These are phyloP conservation scores for Mormyrus lacerda DNA, from an alignment of 2,113 vertebrate genomes.

Conservation along the genomic window DNA sequence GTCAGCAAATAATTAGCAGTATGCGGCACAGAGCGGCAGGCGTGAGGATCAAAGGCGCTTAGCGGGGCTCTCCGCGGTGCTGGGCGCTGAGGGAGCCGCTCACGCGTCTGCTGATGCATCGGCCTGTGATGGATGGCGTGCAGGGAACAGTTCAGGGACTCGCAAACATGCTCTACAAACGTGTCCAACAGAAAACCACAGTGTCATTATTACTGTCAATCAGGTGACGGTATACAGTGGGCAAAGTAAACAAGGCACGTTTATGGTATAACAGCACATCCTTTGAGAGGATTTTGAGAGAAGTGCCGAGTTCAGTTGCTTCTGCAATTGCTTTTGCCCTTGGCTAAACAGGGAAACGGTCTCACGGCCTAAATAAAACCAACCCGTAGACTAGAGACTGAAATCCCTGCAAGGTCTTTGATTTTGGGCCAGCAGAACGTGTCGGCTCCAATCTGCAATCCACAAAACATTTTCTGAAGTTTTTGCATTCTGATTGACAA, in stretches of 20 bases:
- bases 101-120: background rate
- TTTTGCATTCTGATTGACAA: background rate
- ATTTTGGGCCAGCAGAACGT: background rate
- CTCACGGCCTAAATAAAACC: background rate
- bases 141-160: background rate
- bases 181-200: background rate
- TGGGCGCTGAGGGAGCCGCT: background rate
- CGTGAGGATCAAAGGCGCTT: conserved; percentile 23
- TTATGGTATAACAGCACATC: background rate
- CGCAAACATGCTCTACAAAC: background rate
- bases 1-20: conserved; percentile 33
- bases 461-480: background rate
- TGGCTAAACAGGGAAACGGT: background rate
- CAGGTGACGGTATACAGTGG: background rate
- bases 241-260: background rate
- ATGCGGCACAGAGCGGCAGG: background rate
- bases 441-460: background rate
- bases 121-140: background rate
- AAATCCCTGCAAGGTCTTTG: background rate
- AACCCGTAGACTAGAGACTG: background rate
- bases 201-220: background rate
- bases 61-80: background rate
- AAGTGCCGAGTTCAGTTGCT: background rate
- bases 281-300: background rate
- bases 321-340: background rate